Conservation (phyloP, 2,888 invertebrate species). For the Drosophila parthenogenetica region DNA sequence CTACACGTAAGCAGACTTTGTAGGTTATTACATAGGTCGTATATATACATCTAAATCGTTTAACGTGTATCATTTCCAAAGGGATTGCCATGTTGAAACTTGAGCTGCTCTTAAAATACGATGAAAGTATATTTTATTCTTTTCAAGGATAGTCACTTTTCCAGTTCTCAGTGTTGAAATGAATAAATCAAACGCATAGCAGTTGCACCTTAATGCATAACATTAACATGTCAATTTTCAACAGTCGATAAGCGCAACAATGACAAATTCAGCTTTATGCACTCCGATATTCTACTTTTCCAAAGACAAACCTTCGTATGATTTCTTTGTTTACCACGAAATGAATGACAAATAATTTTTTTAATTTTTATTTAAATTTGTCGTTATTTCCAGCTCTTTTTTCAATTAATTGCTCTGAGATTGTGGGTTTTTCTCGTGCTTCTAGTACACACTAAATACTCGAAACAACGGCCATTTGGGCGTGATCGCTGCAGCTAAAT, state of each 20-base stretch:
- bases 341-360: conserved; percentile 21
- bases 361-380: conserved; percentile 2
- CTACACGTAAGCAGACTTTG: neutral
- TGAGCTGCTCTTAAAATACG: no score
- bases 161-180: conserved; percentile 34
- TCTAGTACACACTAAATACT: conserved; percentile 51
- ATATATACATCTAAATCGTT: no score
- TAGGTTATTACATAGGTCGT: no score
- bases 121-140: no score
- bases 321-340: no score
- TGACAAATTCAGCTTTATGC: conserved; percentile 18
- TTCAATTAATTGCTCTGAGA: neutral
- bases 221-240: conserved; percentile 48
- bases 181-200: conserved; percentile 1
- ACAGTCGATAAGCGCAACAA: conserved; percentile 26
- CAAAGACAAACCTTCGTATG: neutral
- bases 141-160: neutral
- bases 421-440: conserved; percentile 4
- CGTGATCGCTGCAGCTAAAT: conserved; percentile 57
- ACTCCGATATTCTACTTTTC: conserved; percentile 25
- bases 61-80: neutral
- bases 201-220: conserved; percentile 56
- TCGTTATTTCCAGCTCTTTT: conserved; percentile 26
- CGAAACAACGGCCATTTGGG: conserved; percentile 44
- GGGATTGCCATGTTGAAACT: no score